phyloP scores from a whole-genome alignment of 2,113 vertebrate genomes.

The Leuciscus idus region DNA sequence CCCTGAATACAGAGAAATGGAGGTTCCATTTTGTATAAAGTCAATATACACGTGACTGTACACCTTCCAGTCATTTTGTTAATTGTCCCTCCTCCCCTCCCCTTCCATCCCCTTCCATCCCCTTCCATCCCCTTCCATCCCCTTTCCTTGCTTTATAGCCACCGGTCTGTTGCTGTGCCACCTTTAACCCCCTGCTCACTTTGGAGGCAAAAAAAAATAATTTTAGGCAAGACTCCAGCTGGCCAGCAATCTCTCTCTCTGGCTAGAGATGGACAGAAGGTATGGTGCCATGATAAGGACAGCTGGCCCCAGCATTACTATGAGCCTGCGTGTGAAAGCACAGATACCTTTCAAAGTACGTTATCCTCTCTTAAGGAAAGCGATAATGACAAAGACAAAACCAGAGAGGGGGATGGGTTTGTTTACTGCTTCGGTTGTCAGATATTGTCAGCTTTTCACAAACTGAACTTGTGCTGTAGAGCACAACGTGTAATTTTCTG shows the following conservation, averaged over 20 bases:
- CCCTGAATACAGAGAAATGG: not conserved
- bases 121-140: not conserved
- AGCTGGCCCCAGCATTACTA: conserved; percentile 76
- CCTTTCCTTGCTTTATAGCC: not conserved
- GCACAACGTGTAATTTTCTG: not conserved
- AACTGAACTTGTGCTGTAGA: not conserved
- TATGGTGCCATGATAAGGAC: conserved; percentile 78
- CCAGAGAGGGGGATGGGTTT: conserved; percentile 53
- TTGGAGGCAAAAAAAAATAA: conserved; percentile 34
- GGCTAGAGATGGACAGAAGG: conserved; percentile 68
- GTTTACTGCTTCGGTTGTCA: conserved; percentile 29
- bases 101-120: not conserved
- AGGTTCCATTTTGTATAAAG: not conserved
- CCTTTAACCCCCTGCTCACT: conserved; percentile 40
- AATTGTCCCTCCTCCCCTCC: not conserved
- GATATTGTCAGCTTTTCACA: conserved; percentile 15
- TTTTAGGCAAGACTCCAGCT: conserved; percentile 58
- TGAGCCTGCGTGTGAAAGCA: conserved; percentile 77
- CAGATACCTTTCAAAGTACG: conserved; percentile 78
- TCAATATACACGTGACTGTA: not conserved
- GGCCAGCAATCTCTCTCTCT: conserved; percentile 57
- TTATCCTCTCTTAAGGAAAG: conserved; percentile 73
- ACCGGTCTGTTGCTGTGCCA: conserved; percentile 40
- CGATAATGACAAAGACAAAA: conserved; percentile 53
- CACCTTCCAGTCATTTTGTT: conserved; percentile 23